Conservation (phyloP, 2,888 invertebrate genomes). For the Gibbula magus region DNA sequence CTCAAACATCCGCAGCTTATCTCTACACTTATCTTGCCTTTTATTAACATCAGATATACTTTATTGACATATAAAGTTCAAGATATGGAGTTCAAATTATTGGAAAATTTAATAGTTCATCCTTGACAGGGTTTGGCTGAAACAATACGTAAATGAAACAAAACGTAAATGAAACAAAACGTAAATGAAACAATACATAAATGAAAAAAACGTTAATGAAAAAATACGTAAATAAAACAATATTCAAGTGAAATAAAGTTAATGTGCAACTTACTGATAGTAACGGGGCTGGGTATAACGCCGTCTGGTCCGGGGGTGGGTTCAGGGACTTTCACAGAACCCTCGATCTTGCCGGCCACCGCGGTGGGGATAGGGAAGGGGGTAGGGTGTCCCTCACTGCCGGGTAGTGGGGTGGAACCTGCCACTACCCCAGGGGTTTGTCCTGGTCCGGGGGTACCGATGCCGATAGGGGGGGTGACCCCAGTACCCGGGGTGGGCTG, state of each 20-base stretch:
- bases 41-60: too few relatives aligned
- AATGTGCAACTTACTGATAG: conserved; percentile 46
- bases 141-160: too few relatives aligned
- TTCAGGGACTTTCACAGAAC: conserved; percentile 47
- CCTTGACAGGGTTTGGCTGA: too few relatives aligned
- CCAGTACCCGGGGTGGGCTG: conserved; percentile 36
- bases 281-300: conserved; percentile 44
- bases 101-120: too few relatives aligned
- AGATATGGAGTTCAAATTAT: too few relatives aligned
- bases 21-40: too few relatives aligned
- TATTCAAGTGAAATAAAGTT: background rate
- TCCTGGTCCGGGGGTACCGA: background rate
- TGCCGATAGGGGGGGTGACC: conserved; percentile 22
- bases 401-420: conserved; percentile 34
- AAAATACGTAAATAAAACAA: background rate
- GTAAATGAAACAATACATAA: too few relatives aligned
- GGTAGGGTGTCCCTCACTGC: conserved; percentile 25
- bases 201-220: background rate
- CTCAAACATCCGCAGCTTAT: too few relatives aligned
- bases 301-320: conserved; percentile 53
- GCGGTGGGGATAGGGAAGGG: conserved; percentile 47
- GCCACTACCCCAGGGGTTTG: conserved; percentile 34
- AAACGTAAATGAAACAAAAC: too few relatives aligned
- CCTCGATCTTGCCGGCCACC: conserved; percentile 51
- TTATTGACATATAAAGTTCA: too few relatives aligned